phyloP scores from a whole-genome alignment of 1,140 invertebrate genomes.

The Atta texana region DNA sequence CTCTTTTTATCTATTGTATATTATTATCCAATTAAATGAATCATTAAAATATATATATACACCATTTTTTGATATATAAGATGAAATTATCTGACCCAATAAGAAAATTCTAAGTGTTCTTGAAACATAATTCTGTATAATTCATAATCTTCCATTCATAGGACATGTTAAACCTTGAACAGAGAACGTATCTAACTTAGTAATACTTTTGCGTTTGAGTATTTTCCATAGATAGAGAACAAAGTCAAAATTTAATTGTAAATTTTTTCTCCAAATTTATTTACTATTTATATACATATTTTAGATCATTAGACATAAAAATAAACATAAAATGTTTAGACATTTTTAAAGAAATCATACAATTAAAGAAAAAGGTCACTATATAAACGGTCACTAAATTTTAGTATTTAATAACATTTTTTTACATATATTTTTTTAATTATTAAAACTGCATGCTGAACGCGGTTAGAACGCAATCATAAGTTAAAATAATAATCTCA shows the following conservation, averaged over 20 bases:
- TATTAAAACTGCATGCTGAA: too few relatives aligned
- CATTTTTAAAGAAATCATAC: too few relatives aligned
- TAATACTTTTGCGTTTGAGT: neutral
- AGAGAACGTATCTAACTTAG: slow-evolving; percentile 19
- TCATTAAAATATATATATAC: neutral
- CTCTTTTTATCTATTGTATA: neutral
- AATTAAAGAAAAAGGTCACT: too few relatives aligned
- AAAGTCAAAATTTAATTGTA: too few relatives aligned
- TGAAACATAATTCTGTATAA: neutral
- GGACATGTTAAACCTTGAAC: slow-evolving; percentile 55
- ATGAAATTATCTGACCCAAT: neutral
- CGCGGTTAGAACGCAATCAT: too few relatives aligned
- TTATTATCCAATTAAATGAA: neutral
- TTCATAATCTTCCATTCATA: neutral
- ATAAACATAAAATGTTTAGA: neutral
- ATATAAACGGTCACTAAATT: too few relatives aligned
- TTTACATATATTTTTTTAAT: too few relatives aligned
- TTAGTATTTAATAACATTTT: too few relatives aligned
- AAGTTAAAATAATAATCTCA: too few relatives aligned
- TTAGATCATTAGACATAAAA: neutral
- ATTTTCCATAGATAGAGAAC: neutral
- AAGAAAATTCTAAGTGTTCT: neutral
- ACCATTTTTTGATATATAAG: neutral
- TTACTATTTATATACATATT: neutral
- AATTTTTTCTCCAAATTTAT: too few relatives aligned